Conservation (phyloP, 2,888 invertebrate species). For the Mermis nigrescens region DNA sequence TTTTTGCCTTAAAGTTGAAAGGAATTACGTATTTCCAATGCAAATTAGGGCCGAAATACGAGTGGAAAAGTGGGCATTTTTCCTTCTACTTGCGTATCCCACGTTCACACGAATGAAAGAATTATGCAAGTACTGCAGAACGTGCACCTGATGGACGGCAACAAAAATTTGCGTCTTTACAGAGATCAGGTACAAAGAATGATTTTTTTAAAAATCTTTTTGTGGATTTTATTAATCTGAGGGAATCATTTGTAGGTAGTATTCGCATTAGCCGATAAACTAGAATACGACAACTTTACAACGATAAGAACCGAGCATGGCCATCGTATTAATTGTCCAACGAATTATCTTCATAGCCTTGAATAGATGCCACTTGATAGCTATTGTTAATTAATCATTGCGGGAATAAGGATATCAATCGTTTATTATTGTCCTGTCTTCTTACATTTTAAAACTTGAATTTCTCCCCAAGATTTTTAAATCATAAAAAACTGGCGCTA, state of each 20-base stretch:
- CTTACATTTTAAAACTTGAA: no score
- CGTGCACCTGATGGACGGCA: conserved; percentile 27
- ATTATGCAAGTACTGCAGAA: conserved; percentile 30
- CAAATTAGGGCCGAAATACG: neutral
- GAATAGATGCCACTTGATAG: no score
- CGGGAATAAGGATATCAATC: no score
- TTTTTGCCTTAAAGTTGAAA: neutral
- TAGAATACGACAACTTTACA: neutral
- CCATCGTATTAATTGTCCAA: neutral
- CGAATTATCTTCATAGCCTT: neutral
- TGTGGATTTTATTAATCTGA: neutral
- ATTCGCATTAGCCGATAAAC: neutral
- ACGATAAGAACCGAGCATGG: neutral
- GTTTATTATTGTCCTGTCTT: no score
- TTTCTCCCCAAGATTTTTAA: no score
- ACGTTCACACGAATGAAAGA: conserved; percentile 25
- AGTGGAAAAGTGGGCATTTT: conserved; percentile 25
- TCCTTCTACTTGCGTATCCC: conserved; percentile 30
- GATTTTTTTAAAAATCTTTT: no score
- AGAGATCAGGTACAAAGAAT: conserved; percentile 35
- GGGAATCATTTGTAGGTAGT: neutral
- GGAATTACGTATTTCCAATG: neutral
- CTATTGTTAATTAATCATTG: no score
- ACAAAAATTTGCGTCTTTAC: conserved; percentile 27
- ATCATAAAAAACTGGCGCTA: no score